Conservation (phyloP, 2,888 invertebrate genomes). For the Baronia brevicornis region DNA sequence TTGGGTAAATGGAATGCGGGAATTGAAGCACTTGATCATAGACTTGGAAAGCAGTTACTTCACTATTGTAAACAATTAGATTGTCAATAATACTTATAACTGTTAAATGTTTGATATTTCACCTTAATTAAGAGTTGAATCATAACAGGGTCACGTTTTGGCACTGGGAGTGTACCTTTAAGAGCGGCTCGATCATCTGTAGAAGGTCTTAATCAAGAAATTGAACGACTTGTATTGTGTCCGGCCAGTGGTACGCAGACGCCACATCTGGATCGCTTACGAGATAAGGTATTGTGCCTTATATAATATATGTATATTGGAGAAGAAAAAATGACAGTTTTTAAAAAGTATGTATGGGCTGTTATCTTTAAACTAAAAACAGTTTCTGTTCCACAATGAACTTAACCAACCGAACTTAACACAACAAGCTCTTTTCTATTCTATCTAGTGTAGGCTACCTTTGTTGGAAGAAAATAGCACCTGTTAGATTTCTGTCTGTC, state of each 20-base stretch:
- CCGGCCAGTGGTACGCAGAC: constrained; percentile 70
- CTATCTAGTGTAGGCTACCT: no score
- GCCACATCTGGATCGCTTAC: constrained; percentile 66
- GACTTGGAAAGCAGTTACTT: no score
- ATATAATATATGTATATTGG: constrained; percentile 1
- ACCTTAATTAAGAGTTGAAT: constrained; percentile 1
- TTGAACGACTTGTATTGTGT: constrained; percentile 84
- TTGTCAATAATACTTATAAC: not conserved
- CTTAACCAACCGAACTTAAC: no score
- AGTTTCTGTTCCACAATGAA: no score
- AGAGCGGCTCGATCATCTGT: constrained; percentile 88
- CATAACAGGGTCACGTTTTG: constrained; percentile 58
- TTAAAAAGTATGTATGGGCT: no score
- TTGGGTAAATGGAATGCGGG: no score
- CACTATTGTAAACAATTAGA: not conserved
- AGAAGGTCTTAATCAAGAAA: constrained; percentile 91
- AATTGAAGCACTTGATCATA: no score
- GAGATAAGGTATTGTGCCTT: constrained; percentile 72
- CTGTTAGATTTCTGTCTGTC: no score
- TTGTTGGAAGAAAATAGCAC: no score
- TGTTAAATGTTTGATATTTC: constrained; percentile 5
- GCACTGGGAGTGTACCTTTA: constrained; percentile 65
- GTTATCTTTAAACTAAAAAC: no score
- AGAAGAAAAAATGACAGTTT: no score
- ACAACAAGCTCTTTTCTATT: no score